These are phyloP conservation scores for Chrysolina americana DNA, from an alignment of 2,888 invertebrate species.

Conservation along the genomic window DNA sequence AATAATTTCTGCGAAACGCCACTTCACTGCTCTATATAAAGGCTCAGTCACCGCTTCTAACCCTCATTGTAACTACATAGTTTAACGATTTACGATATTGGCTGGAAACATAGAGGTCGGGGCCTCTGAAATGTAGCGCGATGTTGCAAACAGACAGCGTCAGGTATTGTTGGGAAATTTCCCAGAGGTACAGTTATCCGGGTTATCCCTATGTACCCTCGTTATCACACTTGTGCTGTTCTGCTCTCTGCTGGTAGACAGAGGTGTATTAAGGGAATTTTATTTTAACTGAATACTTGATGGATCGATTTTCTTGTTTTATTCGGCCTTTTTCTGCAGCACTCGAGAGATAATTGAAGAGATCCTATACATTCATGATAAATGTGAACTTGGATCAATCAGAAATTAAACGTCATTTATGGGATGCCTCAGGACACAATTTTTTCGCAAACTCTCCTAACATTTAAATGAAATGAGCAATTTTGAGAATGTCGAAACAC, in stretches of 20 bases:
- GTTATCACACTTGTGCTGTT: slow-evolving; percentile 38
- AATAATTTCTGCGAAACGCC: neutral
- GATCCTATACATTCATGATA: too few species aligned
- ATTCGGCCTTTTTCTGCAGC: neutral
- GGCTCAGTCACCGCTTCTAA: slow-evolving; percentile 1
- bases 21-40: neutral
- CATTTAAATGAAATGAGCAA: too few species aligned
- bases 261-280: slow-evolving; percentile 24
- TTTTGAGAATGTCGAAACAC: too few species aligned
- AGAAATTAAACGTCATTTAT: too few species aligned
- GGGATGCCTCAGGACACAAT: too few species aligned
- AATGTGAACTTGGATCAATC: too few species aligned
- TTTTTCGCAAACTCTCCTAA: too few species aligned
- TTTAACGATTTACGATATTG: slow-evolving; percentile 39
- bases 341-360: neutral
- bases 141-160: slow-evolving; percentile 50
- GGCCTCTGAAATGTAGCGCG: slow-evolving; percentile 44
- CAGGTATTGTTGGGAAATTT: slow-evolving; percentile 61
- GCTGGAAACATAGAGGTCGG: slow-evolving; percentile 26
- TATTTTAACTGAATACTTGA: slow-evolving; percentile 23
- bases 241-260: slow-evolving; percentile 30
- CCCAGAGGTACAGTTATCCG: slow-evolving; percentile 60
- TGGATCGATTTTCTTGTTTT: neutral
- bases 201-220: slow-evolving; percentile 32
- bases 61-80: slow-evolving; percentile 22